phyloP scores from a whole-genome alignment of 2,797 vertebrate species.

The Cirrhinus molitorella region DNA sequence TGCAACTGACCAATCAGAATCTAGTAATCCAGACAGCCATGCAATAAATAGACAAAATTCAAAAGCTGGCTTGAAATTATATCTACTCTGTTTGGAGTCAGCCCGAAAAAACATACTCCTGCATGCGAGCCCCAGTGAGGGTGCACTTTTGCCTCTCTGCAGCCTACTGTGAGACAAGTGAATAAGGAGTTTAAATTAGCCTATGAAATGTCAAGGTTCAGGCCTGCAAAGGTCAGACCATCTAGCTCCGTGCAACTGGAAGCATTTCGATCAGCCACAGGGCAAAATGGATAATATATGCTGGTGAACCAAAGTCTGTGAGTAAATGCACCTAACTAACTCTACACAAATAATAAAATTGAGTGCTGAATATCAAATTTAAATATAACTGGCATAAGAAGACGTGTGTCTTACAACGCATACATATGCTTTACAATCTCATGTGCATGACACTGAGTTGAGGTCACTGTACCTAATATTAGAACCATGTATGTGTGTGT shows the following conservation, averaged over 20 bases:
- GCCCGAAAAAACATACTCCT: not conserved
- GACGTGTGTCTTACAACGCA: not conserved
- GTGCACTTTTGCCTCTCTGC: slow-evolving; percentile 22
- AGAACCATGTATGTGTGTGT: not conserved
- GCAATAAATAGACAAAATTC: not conserved
- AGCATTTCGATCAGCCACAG: slow-evolving; percentile 49
- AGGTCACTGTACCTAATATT: slow-evolving; percentile 30
- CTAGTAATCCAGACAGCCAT: not conserved
- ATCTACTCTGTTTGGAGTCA: not conserved
- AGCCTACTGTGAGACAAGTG: slow-evolving; percentile 60
- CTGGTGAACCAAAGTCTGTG: not conserved
- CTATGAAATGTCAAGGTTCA: slow-evolving; percentile 82
- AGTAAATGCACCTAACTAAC: not conserved
- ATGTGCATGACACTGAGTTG: not conserved
- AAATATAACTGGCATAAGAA: not conserved
- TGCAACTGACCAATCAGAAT: not conserved
- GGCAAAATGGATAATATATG: slow-evolving; percentile 17
- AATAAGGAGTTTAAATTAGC: slow-evolving; percentile 81
- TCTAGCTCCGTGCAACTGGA: slow-evolving; percentile 50
- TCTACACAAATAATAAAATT: not conserved
- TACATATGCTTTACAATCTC: not conserved
- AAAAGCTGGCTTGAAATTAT: not conserved
- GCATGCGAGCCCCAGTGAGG: not conserved
- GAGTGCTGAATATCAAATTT: not conserved
- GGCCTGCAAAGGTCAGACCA: slow-evolving; percentile 71